A percentile compares a stretch with the other conserved stretches of the same genome.
phyloP scores from a whole-genome alignment of 2,888 invertebrate genomes.

The Hipparchia sbordonii region DNA sequence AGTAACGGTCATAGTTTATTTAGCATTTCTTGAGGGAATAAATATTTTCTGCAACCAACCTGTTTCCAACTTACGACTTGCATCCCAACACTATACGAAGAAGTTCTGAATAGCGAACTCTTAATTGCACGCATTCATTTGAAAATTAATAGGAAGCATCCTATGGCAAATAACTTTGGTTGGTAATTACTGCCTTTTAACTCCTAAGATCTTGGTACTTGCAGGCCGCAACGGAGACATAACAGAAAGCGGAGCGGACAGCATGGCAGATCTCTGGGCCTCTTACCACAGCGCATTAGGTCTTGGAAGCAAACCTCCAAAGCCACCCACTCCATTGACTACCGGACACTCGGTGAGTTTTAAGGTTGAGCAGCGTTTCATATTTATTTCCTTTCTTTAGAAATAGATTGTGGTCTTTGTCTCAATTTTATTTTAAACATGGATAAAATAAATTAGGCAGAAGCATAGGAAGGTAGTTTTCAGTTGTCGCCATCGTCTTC shows the following conservation, averaged over 20 bases:
- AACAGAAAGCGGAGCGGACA: slow-evolving; percentile 84
- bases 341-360: slow-evolving; percentile 87
- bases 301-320: slow-evolving; percentile 81
- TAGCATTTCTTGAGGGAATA: slow-evolving; percentile 29
- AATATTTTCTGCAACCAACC: slow-evolving; percentile 23
- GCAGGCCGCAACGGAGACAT: slow-evolving; percentile 85
- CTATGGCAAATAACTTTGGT: too few relatives aligned
- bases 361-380: slow-evolving; percentile 80
- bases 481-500: too few relatives aligned
- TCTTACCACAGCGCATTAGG: slow-evolving; percentile 92
- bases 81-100: not conserved
- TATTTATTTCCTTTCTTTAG: slow-evolving; percentile 28
- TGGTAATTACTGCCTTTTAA: not conserved
- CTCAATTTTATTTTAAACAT: not conserved
- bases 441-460: not conserved
- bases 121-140: not conserved
- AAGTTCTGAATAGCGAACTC: not conserved
- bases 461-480: too few relatives aligned
- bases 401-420: not conserved
- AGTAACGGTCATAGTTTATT: slow-evolving; percentile 23
- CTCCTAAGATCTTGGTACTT: slow-evolving; percentile 39
- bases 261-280: slow-evolving; percentile 93
- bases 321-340: slow-evolving; percentile 79
- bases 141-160: not conserved
- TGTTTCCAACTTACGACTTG: slow-evolving; percentile 6